Evolutionary conservation across 2,113 vertebrate genomes (phyloP), one percentile per base, ranked within the genome.

Genomic region (Psittacula cyanocephala): DNA sequence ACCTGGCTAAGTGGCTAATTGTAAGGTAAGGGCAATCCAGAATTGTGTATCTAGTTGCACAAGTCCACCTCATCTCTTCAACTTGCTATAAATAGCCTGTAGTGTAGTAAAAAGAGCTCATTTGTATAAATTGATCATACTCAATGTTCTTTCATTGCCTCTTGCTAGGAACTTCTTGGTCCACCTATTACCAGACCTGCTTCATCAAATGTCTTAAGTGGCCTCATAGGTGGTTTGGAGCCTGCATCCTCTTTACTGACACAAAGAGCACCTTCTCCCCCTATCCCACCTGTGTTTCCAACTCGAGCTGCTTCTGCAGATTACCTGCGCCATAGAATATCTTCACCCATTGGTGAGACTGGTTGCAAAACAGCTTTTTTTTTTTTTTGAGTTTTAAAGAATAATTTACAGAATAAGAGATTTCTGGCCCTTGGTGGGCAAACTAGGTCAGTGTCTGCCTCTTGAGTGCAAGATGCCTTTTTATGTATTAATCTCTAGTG

Each of bases 211-310:
- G 98, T 99, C 53, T 93, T 99, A 59, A 98, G 98, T 92, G 98
- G 98, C 90, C 97, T 99, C 92, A 98, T 99, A 88, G 97, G 98
- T 28, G 98, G 96, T 49, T 91, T 99, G 94, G 99, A 99, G 13
- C 97, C 98, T 59, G 91, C 98, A 31, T 88, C 98, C 44, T 91
- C 98, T 41, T 94, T 98, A 50, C 95, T 99, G 55, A 90, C 97
- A 43, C 99, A 99, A 35, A 98, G 99, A 81, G 98, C 98, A 47
- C 98, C 99, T 1, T 99, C 99, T 46, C 99, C 98, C n/a, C 98
- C 99, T 9, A 75, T 98, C 7, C 93, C 98, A 12, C 90, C 98
- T 3, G 98, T 98, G 52, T 99, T 99, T 94, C 98, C 98, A 39
- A 97, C 98, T 31, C 98, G 99, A 92, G 98, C 99, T 12, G 98